Evolutionary conservation across 2,797 vertebrate species (phyloP).

Genomic region (Enteromius trimaculatus): DNA sequence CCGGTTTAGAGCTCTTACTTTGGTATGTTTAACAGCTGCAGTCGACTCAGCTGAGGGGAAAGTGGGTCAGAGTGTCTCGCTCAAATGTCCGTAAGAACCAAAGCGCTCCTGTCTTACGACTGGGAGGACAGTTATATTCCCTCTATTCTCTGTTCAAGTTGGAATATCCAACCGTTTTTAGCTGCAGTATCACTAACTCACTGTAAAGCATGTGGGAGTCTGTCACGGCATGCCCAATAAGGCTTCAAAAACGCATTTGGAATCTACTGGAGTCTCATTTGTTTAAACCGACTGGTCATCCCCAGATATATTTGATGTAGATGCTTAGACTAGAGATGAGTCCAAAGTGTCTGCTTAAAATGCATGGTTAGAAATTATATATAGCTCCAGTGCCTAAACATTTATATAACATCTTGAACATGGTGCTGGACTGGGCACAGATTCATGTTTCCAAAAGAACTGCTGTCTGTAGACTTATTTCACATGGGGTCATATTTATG

Average conservation of each 20-base stretch:
- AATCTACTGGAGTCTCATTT: neutral
- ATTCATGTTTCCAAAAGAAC: conserved; percentile 6
- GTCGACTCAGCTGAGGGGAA: conserved; percentile 10
- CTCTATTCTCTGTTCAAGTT: neutral
- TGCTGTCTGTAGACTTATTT: conserved; percentile 1
- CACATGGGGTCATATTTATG: conserved; percentile 17
- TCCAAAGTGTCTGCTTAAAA: conserved; percentile 13
- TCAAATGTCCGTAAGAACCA: neutral
- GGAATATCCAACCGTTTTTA: neutral
- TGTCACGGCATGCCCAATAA: conserved; percentile 17
- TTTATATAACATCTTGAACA: conserved; percentile 25
- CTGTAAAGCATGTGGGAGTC: neutral
- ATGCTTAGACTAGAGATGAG: neutral
- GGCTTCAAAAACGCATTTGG: neutral
- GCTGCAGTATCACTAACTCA: neutral
- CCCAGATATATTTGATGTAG: neutral
- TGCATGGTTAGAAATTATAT: neutral
- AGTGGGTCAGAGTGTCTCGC: conserved; percentile 10
- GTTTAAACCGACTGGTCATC: conserved; percentile 21
- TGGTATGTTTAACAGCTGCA: conserved; percentile 45
- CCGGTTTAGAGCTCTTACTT: neutral
- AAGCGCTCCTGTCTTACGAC: neutral
- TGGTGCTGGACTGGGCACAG: neutral
- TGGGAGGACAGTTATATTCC: neutral
- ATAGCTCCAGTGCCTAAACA: conserved; percentile 19